Evolutionary conservation across 2,797 vertebrate species (phyloP), one percentile per base, ranked within the genome.

Genomic region (Capromys pilorides): DNA sequence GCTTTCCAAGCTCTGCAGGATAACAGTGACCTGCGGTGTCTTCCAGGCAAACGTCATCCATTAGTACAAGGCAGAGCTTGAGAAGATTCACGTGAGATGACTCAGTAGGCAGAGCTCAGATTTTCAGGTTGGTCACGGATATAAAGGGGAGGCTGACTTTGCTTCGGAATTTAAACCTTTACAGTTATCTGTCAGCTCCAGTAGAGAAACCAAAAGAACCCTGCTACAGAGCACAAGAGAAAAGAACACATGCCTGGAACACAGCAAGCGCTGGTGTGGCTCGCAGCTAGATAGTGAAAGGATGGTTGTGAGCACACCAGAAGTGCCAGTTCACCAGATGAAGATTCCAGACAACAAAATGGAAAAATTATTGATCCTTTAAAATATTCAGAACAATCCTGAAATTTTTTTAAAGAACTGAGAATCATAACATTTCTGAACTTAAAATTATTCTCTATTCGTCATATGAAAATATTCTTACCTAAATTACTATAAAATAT

Each of bases 41-140:
- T 89, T 96, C 39, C 85, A 93, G 95, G 96, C 94, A 96, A 95
- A 97, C 88, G 77, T 96, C 77, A 79, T 86, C 92, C 95, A 97
- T 95, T 97, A 96, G 11, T 90, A 64, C 19, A 83, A 95, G 88
- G 93, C 88, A 97, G 90, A 97, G 67, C 86, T 97, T 96, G 84
- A 97, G 39, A 41, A 96, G 91, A 98, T 98, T 97, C 98, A 88
- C 57, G 77, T 91, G 39, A 96, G 80, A 94, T 98, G 97, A 97
- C 88, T 95, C 93, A 97, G 90, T 96, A 97, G 94, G 84, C 71
- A 96, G 95, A 97, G 77, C 91, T 98, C 94, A 96, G 86, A 97
- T 96, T 97, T 97, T 97, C 59, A 97, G 94, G 97, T 97, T 98
- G 97, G 97, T 98, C 96, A 98, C 75, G 96, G 97, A 39, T 98